Conservation (phyloP, 1,140 invertebrate species). For the Temnothorax curvispinosus region DNA sequence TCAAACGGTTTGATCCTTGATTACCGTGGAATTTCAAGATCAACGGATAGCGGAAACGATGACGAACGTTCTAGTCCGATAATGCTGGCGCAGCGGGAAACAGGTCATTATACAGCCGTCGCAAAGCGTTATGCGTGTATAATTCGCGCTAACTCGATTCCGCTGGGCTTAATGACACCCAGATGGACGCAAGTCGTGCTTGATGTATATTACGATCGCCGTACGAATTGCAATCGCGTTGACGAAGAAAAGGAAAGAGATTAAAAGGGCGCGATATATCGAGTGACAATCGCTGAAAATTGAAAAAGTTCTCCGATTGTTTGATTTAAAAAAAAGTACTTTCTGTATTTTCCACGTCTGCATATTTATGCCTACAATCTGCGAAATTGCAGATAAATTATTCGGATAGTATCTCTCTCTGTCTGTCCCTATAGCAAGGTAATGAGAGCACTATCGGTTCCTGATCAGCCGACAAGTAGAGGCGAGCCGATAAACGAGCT, state of each 20-base stretch:
- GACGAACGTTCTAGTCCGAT: conserved; percentile 19
- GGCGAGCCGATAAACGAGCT: conserved; percentile 44
- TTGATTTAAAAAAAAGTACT: not conserved
- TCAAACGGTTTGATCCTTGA: conserved; percentile 17
- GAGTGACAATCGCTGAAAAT: not conserved
- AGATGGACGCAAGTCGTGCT: conserved; percentile 50
- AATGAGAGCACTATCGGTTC: conserved; percentile 4
- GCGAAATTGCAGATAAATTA: conserved; percentile 41
- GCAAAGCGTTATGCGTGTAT: conserved; percentile 61
- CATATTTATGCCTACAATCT: not conserved
- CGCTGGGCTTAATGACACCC: conserved; percentile 59
- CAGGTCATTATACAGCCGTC: conserved; percentile 64
- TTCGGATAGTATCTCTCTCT: conserved; percentile 21
- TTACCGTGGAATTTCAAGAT: conserved; percentile 55
- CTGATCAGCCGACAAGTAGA: conserved; percentile 32
- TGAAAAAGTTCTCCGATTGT: not conserved
- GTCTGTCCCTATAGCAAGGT: not conserved
- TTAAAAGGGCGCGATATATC: not conserved
- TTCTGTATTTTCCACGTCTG: not conserved
- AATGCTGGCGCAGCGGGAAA: conserved; percentile 58
- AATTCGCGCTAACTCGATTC: conserved; percentile 69
- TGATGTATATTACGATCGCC: conserved; percentile 30
- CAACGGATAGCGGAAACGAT: conserved; percentile 46
- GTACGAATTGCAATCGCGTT: conserved; percentile 11
- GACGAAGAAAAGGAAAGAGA: not conserved